Evolutionary conservation across 2,888 invertebrate species (phyloP).

Genomic region (Fabriciana adippe): DNA sequence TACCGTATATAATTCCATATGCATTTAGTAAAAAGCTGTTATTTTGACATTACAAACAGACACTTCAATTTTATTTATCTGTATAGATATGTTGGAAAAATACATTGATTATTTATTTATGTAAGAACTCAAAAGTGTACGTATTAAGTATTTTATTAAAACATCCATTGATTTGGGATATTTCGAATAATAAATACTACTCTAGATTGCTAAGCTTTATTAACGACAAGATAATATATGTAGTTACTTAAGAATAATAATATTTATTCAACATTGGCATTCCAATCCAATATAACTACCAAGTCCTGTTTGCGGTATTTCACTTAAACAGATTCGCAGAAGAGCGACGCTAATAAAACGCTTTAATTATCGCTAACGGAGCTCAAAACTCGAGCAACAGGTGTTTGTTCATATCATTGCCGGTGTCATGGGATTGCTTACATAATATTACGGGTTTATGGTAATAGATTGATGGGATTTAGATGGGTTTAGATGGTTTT

Average conservation of each 20-base stretch:
- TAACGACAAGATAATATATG: too few relatives aligned
- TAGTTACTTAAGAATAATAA: neutral
- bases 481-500: slow-evolving; percentile 13
- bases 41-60: too few relatives aligned
- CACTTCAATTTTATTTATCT: too few relatives aligned
- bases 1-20: too few relatives aligned
- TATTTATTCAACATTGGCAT: neutral
- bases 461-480: slow-evolving; percentile 21
- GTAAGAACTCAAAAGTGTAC: too few relatives aligned
- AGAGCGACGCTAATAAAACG: slow-evolving; percentile 35
- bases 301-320: slow-evolving; percentile 2
- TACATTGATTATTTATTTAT: too few relatives aligned
- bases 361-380: slow-evolving; percentile 38
- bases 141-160: too few relatives aligned
- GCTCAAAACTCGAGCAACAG: slow-evolving; percentile 39
- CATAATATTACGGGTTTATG: slow-evolving; percentile 15
- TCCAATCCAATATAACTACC: slow-evolving; percentile 1
- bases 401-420: slow-evolving; percentile 34
- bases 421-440: slow-evolving; percentile 20
- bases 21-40: too few relatives aligned
- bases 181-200: too few relatives aligned
- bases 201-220: too few relatives aligned
- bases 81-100: too few relatives aligned
- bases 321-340: slow-evolving; percentile 11
- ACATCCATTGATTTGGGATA: too few relatives aligned